Percentiles rank a stretch among this genome's conserved stretches.
These are phyloP conservation scores for Heliconius hortense DNA, from an alignment of 2,888 invertebrate species.

Conservation along the genomic window DNA sequence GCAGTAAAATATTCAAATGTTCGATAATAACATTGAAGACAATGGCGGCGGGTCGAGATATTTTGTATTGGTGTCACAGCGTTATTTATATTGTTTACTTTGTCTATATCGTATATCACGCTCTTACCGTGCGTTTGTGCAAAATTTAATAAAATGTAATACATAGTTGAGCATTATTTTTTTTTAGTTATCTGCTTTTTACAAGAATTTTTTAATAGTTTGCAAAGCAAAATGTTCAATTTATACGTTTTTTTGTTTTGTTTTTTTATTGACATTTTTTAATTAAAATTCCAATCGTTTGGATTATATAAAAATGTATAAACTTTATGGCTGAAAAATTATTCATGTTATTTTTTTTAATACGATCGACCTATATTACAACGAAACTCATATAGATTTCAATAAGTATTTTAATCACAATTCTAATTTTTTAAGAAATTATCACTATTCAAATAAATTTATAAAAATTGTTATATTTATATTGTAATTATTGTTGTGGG, in stretches of 20 bases:
- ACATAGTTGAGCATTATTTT: neutral
- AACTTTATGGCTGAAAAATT: neutral
- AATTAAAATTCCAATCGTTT: neutral
- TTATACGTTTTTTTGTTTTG: neutral
- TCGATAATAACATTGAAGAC: conserved; percentile 52
- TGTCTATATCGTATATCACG: conserved; percentile 24
- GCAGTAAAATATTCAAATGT: conserved; percentile 64
- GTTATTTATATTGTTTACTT: conserved; percentile 27
- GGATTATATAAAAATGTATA: neutral
- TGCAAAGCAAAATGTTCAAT: neutral
- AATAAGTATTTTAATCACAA: neutral
- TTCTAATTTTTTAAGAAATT: no score
- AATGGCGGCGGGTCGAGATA: conserved; percentile 31
- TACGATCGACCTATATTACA: neutral
- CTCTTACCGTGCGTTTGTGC: neutral
- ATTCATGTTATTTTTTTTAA: neutral
- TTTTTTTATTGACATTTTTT: neutral
- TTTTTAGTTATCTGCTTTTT: neutral
- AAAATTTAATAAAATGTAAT: conserved; percentile 2
- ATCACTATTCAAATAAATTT: neutral
- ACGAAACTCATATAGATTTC: neutral
- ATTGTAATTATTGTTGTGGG: neutral
- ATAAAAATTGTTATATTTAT: neutral
- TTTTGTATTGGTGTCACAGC: conserved; percentile 26
- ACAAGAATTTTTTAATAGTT: neutral